Evolutionary conservation across 2,888 invertebrate species (phyloP).

Genomic region (Eulithis prunata): DNA sequence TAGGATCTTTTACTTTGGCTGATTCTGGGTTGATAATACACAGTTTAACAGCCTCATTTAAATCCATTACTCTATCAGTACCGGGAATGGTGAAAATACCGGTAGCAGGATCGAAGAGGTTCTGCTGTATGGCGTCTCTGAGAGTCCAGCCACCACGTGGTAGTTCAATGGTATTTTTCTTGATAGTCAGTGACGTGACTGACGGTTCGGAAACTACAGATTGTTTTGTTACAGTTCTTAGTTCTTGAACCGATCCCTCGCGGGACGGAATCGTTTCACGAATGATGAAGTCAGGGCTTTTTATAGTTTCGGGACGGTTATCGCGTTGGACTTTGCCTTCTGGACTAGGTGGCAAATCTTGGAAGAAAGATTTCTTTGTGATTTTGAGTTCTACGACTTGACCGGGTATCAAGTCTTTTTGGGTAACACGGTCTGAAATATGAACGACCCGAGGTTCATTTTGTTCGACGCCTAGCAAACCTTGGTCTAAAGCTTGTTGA

Average conservation of each 20-base stretch:
- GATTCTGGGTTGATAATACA: slow-evolving; percentile 94
- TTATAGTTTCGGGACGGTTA: slow-evolving; percentile 83
- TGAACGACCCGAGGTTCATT: slow-evolving; percentile 73
- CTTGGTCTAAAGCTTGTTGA: slow-evolving; percentile 90
- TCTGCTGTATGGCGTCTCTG: slow-evolving; percentile 92
- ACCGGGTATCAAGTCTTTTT: slow-evolving; percentile 73
- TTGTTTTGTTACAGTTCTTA: slow-evolving; percentile 73
- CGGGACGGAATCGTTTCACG: slow-evolving; percentile 55
- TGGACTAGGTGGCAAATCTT: slow-evolving; percentile 75
- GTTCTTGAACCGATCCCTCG: slow-evolving; percentile 59
- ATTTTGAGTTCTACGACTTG: slow-evolving; percentile 81
- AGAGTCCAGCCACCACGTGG: slow-evolving; percentile 94
- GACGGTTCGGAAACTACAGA: slow-evolving; percentile 75
- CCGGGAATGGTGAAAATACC: slow-evolving; percentile 95
- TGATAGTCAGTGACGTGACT: slow-evolving; percentile 80
- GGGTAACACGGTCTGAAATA: slow-evolving; percentile 68
- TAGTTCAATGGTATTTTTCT: slow-evolving; percentile 90
- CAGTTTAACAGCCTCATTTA: slow-evolving; percentile 94
- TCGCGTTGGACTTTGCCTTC: slow-evolving; percentile 80
- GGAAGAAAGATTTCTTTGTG: slow-evolving; percentile 79
- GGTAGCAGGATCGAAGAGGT: slow-evolving; percentile 91
- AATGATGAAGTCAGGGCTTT: slow-evolving; percentile 81
- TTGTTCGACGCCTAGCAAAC: slow-evolving; percentile 87
- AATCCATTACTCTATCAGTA: slow-evolving; percentile 92
- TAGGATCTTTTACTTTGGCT: slow-evolving; percentile 91